phyloP scores from a whole-genome alignment of 2,888 invertebrate genomes.

The Euspilapteryx auroguttella region DNA sequence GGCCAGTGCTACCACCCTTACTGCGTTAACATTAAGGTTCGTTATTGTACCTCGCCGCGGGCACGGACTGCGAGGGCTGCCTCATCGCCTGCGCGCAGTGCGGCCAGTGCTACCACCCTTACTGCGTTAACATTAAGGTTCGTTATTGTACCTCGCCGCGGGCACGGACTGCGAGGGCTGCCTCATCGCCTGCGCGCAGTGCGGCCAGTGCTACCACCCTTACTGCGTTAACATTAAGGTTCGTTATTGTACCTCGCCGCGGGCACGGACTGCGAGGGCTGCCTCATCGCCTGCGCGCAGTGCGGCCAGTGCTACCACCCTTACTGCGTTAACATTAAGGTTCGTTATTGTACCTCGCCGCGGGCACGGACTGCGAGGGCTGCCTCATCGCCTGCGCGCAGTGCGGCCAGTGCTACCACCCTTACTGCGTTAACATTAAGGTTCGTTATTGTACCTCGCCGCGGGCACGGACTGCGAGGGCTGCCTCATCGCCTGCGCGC shows the following conservation, averaged over 20 bases:
- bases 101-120: slow-evolving; percentile 99
- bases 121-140: slow-evolving; percentile 92
- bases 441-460: slow-evolving; percentile 82
- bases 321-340: slow-evolving; percentile 95
- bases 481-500: slow-evolving; percentile 92
- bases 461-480: slow-evolving; percentile 95
- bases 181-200: slow-evolving; percentile 95
- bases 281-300: slow-evolving; percentile 94
- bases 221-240: slow-evolving; percentile 95
- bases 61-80: slow-evolving; percentile 91
- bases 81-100: slow-evolving; percentile 97
- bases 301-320: slow-evolving; percentile 99
- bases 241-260: slow-evolving; percentile 85
- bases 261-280: slow-evolving; percentile 93
- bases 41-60: slow-evolving; percentile 89
- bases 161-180: slow-evolving; percentile 95
- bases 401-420: slow-evolving; percentile 99
- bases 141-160: slow-evolving; percentile 85
- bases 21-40: slow-evolving; percentile 89
- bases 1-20: slow-evolving; percentile 99
- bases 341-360: slow-evolving; percentile 81
- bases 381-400: slow-evolving; percentile 95
- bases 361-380: slow-evolving; percentile 94
- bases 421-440: slow-evolving; percentile 96
- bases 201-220: slow-evolving; percentile 99